phyloP scores from a whole-genome alignment of 2,888 invertebrate genomes.

The Trichacis sp. region DNA sequence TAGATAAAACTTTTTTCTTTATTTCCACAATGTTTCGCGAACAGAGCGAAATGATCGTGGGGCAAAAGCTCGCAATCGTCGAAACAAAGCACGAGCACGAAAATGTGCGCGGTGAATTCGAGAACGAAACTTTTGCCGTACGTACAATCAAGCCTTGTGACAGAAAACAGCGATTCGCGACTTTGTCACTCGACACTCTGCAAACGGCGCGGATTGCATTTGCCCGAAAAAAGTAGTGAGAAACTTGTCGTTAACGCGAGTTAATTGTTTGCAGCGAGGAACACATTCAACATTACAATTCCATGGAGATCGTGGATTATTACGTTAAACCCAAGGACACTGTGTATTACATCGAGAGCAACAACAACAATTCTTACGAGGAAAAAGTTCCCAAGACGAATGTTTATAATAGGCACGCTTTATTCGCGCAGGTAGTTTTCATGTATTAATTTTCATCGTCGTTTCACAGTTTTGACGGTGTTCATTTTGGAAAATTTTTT shows the following conservation, averaged over 20 bases:
- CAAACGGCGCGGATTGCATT: too few relatives aligned
- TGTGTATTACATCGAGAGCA: conserved; percentile 48
- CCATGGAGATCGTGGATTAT: conserved; percentile 24
- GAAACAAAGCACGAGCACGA: not conserved
- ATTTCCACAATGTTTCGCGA: conserved; percentile 22
- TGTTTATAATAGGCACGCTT: conserved; percentile 54
- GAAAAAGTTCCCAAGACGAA: conserved; percentile 36
- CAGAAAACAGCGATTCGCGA: not conserved
- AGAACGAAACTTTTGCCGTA: conserved; percentile 25
- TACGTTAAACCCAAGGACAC: conserved; percentile 39
- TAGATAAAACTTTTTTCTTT: conserved; percentile 8
- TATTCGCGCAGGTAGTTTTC: conserved; percentile 61
- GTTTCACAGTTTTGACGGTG: too few relatives aligned
- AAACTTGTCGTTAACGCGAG: not conserved
- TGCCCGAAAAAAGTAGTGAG: too few relatives aligned
- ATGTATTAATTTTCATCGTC: too few relatives aligned
- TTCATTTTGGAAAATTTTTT: conserved; percentile 2
- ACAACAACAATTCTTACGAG: conserved; percentile 47
- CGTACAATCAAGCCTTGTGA: not conserved
- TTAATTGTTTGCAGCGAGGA: conserved; percentile 49
- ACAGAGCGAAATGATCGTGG: not conserved
- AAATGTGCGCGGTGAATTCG: conserved; percentile 15
- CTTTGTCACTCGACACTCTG: too few relatives aligned
- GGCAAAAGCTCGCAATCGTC: not conserved
- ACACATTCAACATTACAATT: conserved; percentile 45